phyloP scores from a whole-genome alignment of 2,888 invertebrate species.

The Erpobdella octoculata region DNA sequence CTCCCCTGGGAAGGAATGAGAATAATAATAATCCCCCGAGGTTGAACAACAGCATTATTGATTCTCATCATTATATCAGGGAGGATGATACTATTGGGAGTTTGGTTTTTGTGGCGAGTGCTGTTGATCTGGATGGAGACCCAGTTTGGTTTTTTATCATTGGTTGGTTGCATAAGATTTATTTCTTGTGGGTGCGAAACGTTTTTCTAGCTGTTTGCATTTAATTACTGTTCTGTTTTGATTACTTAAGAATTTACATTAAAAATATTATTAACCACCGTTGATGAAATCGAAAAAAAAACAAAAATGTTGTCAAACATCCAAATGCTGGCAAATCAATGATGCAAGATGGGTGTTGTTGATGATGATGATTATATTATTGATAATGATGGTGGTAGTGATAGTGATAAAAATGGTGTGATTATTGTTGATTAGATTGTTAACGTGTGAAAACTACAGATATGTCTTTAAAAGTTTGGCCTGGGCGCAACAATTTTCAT shows the following conservation, averaged over 20 bases:
- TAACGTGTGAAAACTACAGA: background rate
- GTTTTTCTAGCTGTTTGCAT: too few relatives aligned
- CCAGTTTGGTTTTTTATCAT: background rate
- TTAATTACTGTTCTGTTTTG: too few relatives aligned
- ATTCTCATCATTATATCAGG: background rate
- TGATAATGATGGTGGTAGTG: background rate
- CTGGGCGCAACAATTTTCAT: too few relatives aligned
- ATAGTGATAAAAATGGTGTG: background rate
- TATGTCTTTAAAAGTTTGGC: too few relatives aligned
- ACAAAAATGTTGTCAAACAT: too few relatives aligned
- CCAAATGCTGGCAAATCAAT: too few relatives aligned
- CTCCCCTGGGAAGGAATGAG: background rate
- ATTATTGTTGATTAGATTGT: background rate
- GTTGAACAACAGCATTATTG: background rate
- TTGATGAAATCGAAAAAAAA: too few relatives aligned
- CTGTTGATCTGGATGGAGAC: background rate
- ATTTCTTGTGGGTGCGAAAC: too few relatives aligned
- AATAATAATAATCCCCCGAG: background rate
- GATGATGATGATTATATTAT: background rate
- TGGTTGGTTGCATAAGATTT: too few relatives aligned
- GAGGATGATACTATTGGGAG: background rate
- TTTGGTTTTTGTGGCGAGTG: background rate
- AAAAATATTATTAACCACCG: too few relatives aligned
- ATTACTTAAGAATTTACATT: too few relatives aligned
- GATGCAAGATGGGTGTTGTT: too few relatives aligned